Evolutionary conservation across 2,888 invertebrate genomes (phyloP).

Genomic region (Xylota segnis): DNA sequence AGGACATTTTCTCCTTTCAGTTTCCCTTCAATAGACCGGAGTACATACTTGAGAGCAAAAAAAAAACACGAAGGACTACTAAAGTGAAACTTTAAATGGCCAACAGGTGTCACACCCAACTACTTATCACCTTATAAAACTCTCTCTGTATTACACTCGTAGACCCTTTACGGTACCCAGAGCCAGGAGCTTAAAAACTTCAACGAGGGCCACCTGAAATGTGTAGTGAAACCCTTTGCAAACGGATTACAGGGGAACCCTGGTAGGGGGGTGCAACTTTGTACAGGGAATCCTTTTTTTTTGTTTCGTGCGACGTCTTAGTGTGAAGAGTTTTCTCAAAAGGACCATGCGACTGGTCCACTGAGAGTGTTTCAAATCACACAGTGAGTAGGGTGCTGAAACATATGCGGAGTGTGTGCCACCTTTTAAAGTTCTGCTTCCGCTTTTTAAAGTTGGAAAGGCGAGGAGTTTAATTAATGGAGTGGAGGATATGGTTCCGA

Average conservation of each 20-base stretch:
- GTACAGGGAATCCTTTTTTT: neutral
- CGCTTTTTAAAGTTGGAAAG: slow-evolving; percentile 28
- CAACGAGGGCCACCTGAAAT: slow-evolving; percentile 24
- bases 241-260: slow-evolving; percentile 1
- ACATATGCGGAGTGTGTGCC: neutral
- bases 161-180: slow-evolving; percentile 12
- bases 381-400: neutral
- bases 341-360: slow-evolving; percentile 17
- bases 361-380: slow-evolving; percentile 25
- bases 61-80: neutral
- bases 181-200: slow-evolving; percentile 41
- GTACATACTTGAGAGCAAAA: slow-evolving; percentile 1
- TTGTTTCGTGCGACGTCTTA: neutral
- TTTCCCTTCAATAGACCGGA: neutral
- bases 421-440: slow-evolving; percentile 33
- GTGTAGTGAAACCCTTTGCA: slow-evolving; percentile 12
- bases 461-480: slow-evolving; percentile 30
- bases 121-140: slow-evolving; percentile 57
- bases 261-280: neutral
- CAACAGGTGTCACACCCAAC: slow-evolving; percentile 60
- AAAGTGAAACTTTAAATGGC: slow-evolving; percentile 47
- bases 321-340: slow-evolving; percentile 2
- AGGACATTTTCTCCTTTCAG: slow-evolving; percentile 4
- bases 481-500: slow-evolving; percentile 5
- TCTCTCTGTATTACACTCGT: slow-evolving; percentile 13